Base-by-base conservation (phyloP, 2,797 vertebrate genomes). In the Phrynocephalus forsythii region DNA sequence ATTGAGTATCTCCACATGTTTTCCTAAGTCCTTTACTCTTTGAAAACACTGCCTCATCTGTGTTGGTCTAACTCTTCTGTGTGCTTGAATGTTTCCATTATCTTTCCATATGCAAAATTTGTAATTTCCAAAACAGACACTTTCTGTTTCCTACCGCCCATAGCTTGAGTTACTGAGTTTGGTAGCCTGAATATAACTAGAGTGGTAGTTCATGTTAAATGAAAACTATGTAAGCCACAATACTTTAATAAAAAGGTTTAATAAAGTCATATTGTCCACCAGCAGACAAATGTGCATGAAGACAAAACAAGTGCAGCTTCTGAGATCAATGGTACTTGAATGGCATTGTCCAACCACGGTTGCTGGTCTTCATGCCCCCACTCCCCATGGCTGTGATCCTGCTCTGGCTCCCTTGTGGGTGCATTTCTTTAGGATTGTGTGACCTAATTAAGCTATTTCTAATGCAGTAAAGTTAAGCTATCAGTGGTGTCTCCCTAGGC, bases 71-170 rank as follows among this genome's bases (percentile, higher is more conserved):
- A 56, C 18, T 13, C 48, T 84, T 84, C 76, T 60, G 11, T 73
- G 48, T 66, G 67, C 26, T 66, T 63, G 52, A 76, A 48, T 84
- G 87, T 87, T 28, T 90, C 10, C 80, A 11, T 38, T 82, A 50
- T 50, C 80, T 90, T 75, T 60, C 89, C 26, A 2, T 44, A 22
- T 77, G 10, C 90, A 89, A 92, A 90, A 86, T 83, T 82, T 86
- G 83, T 26, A 63, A 60, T 30, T 66, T 22, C 22, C 15, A 69
- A 50, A 82, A 18, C 18, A 76, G 28, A 67, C 9, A 30, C n/a
- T 67, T 3, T 13, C 5, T 2, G 67, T 44, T 33, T 73, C 18
- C 38, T 38, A 3, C 3, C 3, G 38, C 38, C 38, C 38, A 38
- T 38, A 38, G 38, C 38, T 38, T 38, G 38, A 38, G 38, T 38